A percentile compares a stretch with the other conserved stretches of the same genome.
Conservation (phyloP, 2,888 invertebrate species). For the Cancer borealis region DNA sequence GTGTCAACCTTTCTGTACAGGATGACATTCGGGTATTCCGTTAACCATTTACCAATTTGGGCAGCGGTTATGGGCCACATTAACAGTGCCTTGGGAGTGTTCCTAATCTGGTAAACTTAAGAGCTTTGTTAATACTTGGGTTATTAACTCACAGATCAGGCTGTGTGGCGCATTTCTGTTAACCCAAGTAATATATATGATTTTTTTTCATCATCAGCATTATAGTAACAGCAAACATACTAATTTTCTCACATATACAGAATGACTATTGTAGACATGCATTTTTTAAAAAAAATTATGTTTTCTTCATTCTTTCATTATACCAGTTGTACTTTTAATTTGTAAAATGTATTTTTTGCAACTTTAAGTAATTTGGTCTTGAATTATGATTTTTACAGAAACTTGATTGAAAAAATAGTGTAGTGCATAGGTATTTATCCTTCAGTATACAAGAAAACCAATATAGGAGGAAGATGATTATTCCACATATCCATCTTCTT, state of each 20-base stretch:
- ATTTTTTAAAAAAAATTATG: not conserved
- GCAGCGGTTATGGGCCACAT: constrained; percentile 25
- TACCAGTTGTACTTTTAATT: not conserved
- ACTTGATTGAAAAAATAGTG: not conserved
- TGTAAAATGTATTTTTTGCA: not conserved
- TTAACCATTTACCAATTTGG: constrained; percentile 38
- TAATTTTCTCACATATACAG: not conserved
- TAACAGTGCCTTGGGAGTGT: constrained; percentile 8
- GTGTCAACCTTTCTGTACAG: constrained; percentile 49
- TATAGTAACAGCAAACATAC: not conserved
- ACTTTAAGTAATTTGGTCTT: not conserved
- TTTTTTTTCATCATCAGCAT: constrained; percentile 25
- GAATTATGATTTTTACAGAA: not conserved
- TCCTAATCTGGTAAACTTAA: not conserved
- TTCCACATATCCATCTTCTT: not conserved
- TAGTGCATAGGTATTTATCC: not conserved
- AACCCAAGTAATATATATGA: constrained; percentile 9
- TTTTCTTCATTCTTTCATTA: not conserved
- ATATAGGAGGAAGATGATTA: not conserved
- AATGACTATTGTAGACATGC: constrained; percentile 26
- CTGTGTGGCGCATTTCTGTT: constrained; percentile 43
- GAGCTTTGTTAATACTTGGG: constrained; percentile 44
- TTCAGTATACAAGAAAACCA: not conserved
- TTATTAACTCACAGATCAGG: not conserved
- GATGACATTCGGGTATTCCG: constrained; percentile 62